phyloP scores from a whole-genome alignment of 2,888 invertebrate genomes.

The Drosophila algonquin region DNA sequence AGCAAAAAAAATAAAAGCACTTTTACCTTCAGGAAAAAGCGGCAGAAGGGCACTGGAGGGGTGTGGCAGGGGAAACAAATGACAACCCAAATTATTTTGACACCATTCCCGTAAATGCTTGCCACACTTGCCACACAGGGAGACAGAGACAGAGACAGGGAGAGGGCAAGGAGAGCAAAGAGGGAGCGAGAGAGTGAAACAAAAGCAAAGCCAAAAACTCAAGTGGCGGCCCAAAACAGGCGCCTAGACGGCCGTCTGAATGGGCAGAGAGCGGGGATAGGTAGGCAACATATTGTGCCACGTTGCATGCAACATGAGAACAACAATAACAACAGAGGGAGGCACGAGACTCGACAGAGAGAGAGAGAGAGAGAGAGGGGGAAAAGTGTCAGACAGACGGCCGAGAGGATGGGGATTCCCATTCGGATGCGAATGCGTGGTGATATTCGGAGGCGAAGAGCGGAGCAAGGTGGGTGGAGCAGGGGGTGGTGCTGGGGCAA shows the following conservation, averaged over 20 bases:
- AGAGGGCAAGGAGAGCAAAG: slow-evolving; percentile 2
- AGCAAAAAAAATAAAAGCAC: not conserved
- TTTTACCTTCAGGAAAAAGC: slow-evolving; percentile 7
- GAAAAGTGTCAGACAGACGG: slow-evolving; percentile 11
- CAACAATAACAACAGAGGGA: slow-evolving; percentile 44
- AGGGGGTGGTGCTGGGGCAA: slow-evolving; percentile 9
- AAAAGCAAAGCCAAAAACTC: slow-evolving; percentile 33
- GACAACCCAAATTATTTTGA: slow-evolving; percentile 76
- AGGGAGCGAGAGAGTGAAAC: slow-evolving; percentile 11
- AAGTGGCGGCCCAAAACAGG: slow-evolving; percentile 43
- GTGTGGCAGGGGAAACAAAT: slow-evolving; percentile 59
- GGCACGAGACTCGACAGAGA: slow-evolving; percentile 15
- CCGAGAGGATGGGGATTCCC: slow-evolving; percentile 15
- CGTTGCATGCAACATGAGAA: slow-evolving; percentile 60
- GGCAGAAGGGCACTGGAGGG: not conserved
- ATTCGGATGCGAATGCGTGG: slow-evolving; percentile 19
- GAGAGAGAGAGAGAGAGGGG: slow-evolving; percentile 12
- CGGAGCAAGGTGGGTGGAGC: slow-evolving; percentile 54
- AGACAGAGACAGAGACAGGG: not conserved
- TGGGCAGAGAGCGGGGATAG: slow-evolving; percentile 4
- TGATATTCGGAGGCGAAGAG: not conserved
- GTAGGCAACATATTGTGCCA: slow-evolving; percentile 74
- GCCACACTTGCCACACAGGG: slow-evolving; percentile 21
- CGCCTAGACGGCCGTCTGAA: not conserved
- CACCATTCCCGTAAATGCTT: slow-evolving; percentile 72